These are phyloP conservation scores for Caerostris extrusa DNA, from an alignment of 1,140 invertebrate species.

Conservation along the genomic window DNA sequence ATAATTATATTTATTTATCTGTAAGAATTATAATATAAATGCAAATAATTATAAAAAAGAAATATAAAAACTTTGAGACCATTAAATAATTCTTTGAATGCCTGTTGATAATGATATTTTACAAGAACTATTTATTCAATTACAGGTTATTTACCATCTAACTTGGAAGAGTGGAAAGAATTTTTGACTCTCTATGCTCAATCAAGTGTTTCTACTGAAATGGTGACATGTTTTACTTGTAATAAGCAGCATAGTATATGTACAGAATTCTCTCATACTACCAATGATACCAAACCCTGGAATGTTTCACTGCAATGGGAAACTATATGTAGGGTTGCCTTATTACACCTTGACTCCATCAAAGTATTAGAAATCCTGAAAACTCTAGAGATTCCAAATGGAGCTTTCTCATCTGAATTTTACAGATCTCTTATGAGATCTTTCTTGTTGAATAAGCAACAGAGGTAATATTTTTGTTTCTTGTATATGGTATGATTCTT, in stretches of 20 bases:
- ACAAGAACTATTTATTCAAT: too few relatives aligned
- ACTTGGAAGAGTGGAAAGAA: slow-evolving; percentile 68
- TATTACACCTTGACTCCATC: slow-evolving; percentile 65
- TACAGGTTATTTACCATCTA: slow-evolving; percentile 63
- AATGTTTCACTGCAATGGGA: slow-evolving; percentile 61
- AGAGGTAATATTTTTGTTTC: slow-evolving; percentile 62
- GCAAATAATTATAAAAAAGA: too few relatives aligned
- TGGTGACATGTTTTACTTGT: slow-evolving; percentile 56
- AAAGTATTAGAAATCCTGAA: slow-evolving; percentile 72
- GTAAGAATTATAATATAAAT: too few relatives aligned
- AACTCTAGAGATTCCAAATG: slow-evolving; percentile 70
- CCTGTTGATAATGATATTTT: too few relatives aligned
- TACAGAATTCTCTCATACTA: slow-evolving; percentile 20
- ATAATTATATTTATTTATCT: too few relatives aligned
- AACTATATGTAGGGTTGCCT: slow-evolving; percentile 56
- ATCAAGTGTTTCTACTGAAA: not conserved
- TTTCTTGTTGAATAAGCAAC: slow-evolving; percentile 70
- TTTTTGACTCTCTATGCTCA: slow-evolving; percentile 62
- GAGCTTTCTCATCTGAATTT: slow-evolving; percentile 74
- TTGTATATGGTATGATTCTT: not conserved
- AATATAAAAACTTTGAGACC: too few relatives aligned
- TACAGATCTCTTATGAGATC: slow-evolving; percentile 65
- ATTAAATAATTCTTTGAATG: too few relatives aligned
- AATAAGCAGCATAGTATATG: slow-evolving; percentile 10
- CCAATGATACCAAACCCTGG: slow-evolving; percentile 43